Conservation (phyloP, 2,888 invertebrate genomes). For the Conops quadrifasciatus region DNA sequence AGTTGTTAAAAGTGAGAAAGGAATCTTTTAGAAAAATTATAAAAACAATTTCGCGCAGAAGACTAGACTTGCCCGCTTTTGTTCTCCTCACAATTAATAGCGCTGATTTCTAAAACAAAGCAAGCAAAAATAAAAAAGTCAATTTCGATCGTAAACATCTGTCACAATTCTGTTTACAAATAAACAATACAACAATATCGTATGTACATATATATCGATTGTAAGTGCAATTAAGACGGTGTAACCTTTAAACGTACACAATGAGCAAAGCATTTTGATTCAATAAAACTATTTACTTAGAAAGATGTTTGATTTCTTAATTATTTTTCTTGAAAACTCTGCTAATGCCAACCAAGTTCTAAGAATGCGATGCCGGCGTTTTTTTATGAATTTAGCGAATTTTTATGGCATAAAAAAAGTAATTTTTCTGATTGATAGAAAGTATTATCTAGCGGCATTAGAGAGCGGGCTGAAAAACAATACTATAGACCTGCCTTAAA, state of each 20-base stretch:
- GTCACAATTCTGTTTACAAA: background rate
- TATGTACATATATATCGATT: background rate
- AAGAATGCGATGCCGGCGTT: too few relatives aligned
- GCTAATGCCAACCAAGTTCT: background rate
- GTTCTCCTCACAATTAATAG: too few relatives aligned
- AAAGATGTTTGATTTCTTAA: constrained; percentile 1
- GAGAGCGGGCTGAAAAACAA: too few relatives aligned
- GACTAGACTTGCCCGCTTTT: too few relatives aligned
- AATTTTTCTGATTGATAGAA: too few relatives aligned
- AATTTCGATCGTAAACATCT: background rate
- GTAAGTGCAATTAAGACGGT: constrained; percentile 24
- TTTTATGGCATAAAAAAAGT: too few relatives aligned
- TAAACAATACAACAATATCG: background rate
- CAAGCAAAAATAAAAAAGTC: background rate
- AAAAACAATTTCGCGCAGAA: too few relatives aligned
- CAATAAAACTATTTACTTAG: constrained; percentile 25
- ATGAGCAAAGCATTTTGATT: constrained; percentile 14
- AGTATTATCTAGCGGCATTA: too few relatives aligned
- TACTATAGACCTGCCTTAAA: too few relatives aligned
- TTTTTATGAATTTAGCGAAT: too few relatives aligned
- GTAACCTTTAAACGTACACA: constrained; percentile 19
- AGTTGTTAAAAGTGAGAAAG: too few relatives aligned
- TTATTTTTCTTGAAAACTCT: background rate
- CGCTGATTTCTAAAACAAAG: background rate
- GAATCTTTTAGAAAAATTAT: too few relatives aligned